Conservation (phyloP, 2,888 invertebrate genomes). For the Catocala fraxini region DNA sequence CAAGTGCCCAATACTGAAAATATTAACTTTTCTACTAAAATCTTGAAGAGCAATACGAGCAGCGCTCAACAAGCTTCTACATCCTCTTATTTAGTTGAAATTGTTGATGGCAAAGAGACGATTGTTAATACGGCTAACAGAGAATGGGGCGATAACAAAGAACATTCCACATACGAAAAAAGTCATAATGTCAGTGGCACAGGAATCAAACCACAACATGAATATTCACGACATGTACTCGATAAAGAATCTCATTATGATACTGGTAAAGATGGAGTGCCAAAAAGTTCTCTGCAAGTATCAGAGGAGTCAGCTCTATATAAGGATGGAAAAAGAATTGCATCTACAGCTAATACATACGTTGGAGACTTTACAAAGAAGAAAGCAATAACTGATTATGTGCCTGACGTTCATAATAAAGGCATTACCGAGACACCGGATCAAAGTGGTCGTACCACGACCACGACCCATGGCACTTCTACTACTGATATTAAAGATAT, state of each 20-base stretch:
- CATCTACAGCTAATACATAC: slow-evolving; percentile 79
- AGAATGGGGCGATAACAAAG: slow-evolving; percentile 87
- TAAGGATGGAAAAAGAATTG: slow-evolving; percentile 81
- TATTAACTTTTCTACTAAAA: slow-evolving; percentile 80
- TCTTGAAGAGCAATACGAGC: slow-evolving; percentile 86
- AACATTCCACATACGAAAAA: slow-evolving; percentile 83
- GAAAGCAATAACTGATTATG: slow-evolving; percentile 75
- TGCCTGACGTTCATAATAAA: slow-evolving; percentile 63
- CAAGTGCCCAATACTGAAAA: slow-evolving; percentile 74
- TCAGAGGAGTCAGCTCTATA: slow-evolving; percentile 78
- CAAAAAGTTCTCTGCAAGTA: slow-evolving; percentile 76
- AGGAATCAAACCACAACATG: slow-evolving; percentile 86
- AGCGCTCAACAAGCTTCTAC: slow-evolving; percentile 88
- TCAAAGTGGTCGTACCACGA: slow-evolving; percentile 60
- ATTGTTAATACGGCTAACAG: slow-evolving; percentile 88
- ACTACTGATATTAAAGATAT: slow-evolving; percentile 64
- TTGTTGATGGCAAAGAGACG: slow-evolving; percentile 89
- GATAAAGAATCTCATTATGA: slow-evolving; percentile 88
- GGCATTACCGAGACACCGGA: slow-evolving; percentile 64
- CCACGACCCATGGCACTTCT: slow-evolving; percentile 46
- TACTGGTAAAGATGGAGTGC: slow-evolving; percentile 86
- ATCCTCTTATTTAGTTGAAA: slow-evolving; percentile 89
- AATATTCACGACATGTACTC: slow-evolving; percentile 85
- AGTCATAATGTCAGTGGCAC: slow-evolving; percentile 86
- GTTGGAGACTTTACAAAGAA: slow-evolving; percentile 80